phyloP scores from a whole-genome alignment of 2,888 invertebrate species.

The Protophormia terraenovae region DNA sequence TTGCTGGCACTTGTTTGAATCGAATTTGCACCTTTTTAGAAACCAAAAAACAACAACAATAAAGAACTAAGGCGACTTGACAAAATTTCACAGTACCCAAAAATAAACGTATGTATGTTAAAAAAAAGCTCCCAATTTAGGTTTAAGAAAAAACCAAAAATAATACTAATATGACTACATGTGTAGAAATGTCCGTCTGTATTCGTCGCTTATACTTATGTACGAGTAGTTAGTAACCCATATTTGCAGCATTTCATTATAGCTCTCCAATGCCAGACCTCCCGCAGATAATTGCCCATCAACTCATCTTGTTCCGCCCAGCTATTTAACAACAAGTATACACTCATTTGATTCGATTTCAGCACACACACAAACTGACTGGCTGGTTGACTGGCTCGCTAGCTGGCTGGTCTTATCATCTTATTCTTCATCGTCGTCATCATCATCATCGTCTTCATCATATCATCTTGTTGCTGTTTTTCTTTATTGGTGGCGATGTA shows the following conservation, averaged over 20 bases:
- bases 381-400: conserved; percentile 28
- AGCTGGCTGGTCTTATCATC: conserved; percentile 17
- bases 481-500: conserved; percentile 19
- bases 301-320: conserved; percentile 81
- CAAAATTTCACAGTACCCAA: conserved; percentile 54
- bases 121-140: conserved; percentile 40
- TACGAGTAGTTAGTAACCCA: conserved; percentile 53
- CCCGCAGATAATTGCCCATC: conserved; percentile 81
- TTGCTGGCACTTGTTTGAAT: conserved; percentile 66
- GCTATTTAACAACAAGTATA: conserved; percentile 77
- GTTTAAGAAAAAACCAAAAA: background rate
- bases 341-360: conserved; percentile 66
- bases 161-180: conserved; percentile 59
- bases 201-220: background rate
- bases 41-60: conserved; percentile 4
- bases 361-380: conserved; percentile 60
- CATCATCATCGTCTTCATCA: conserved; percentile 35
- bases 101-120: background rate
- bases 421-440: conserved; percentile 20
- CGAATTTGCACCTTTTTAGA: conserved; percentile 67
- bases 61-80: conserved; percentile 52
- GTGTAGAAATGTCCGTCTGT: conserved; percentile 22
- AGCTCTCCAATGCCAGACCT: conserved; percentile 74
- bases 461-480: conserved; percentile 36
- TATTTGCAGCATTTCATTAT: conserved; percentile 64